Conservation (phyloP, 2,113 vertebrate genomes). For the Dunckerocampus dactyliophorus region DNA sequence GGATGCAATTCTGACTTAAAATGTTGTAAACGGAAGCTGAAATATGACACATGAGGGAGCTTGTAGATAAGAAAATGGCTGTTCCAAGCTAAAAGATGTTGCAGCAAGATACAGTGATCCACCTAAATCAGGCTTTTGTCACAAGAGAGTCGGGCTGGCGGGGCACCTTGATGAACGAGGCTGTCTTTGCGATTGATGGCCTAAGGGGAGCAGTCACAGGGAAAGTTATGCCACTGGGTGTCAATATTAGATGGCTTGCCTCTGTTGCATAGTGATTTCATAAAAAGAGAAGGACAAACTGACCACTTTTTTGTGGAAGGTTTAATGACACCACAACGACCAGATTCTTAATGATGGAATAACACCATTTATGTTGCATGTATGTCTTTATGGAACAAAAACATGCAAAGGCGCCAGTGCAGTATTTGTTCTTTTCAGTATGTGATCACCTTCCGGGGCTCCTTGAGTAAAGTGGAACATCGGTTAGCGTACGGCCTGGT, state of each 20-base stretch:
- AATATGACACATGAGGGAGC: constrained; percentile 22
- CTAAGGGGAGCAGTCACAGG: constrained; percentile 45
- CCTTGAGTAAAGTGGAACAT: too few species aligned
- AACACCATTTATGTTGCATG: too few species aligned
- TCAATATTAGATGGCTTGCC: constrained; percentile 52
- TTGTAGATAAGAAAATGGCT: constrained; percentile 30
- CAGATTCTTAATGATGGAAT: too few species aligned
- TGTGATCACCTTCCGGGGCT: too few species aligned
- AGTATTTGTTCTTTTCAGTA: too few species aligned
- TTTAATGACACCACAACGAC: background rate
- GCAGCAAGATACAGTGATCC: constrained; percentile 44
- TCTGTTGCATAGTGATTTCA: constrained; percentile 35
- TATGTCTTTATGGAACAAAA: background rate
- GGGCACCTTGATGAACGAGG: constrained; percentile 61
- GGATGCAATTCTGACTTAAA: background rate
- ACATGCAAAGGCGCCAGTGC: background rate
- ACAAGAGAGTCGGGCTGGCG: constrained; percentile 40
- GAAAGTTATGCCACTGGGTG: constrained; percentile 53
- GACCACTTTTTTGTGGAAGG: constrained; percentile 12
- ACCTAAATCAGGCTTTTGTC: constrained; percentile 66
- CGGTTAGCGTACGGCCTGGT: too few species aligned
- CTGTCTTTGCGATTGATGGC: constrained; percentile 63
- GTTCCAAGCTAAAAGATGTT: background rate
- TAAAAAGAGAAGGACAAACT: constrained; percentile 26
- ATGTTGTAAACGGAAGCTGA: background rate